These are phyloP conservation scores for Polyploca ridens DNA, from an alignment of 2,888 invertebrate genomes.

Conservation along the genomic window DNA sequence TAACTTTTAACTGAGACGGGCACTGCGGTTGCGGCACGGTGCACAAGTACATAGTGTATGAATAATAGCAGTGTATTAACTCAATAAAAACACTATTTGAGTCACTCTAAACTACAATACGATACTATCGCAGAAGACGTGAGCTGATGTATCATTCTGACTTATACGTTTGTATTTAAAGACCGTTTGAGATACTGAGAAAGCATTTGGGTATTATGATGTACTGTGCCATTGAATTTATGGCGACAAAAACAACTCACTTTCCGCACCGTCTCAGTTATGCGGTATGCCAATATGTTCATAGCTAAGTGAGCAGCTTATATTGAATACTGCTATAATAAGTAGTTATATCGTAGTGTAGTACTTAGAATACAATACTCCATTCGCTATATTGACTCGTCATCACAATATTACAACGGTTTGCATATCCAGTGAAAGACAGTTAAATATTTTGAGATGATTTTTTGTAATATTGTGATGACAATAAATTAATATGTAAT, in stretches of 20 bases:
- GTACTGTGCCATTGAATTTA: neutral
- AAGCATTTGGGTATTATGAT: neutral
- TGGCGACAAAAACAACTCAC: too few species aligned
- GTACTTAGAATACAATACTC: constrained; percentile 8
- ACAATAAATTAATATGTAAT: neutral
- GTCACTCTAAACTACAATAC: too few species aligned
- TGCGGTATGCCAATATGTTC: neutral
- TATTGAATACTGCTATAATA: constrained; percentile 7
- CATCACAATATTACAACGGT: constrained; percentile 8
- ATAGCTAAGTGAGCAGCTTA: constrained; percentile 7
- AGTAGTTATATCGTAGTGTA: neutral
- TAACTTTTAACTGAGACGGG: neutral
- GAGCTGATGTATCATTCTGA: too few species aligned
- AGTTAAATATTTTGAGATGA: constrained; percentile 4
- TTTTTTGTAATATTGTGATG: constrained; percentile 7
- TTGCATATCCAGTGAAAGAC: constrained; percentile 11
- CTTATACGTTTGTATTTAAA: too few species aligned
- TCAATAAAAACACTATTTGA: neutral
- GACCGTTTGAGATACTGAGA: too few species aligned
- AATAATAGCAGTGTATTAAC: neutral
- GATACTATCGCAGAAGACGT: too few species aligned
- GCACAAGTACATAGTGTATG: neutral
- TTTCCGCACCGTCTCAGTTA: neutral
- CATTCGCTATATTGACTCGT: neutral
- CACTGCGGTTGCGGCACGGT: neutral